A percentile compares a stretch with the other conserved stretches of the same genome.
Evolutionary conservation across 2,113 vertebrate species (phyloP).

Genomic region (Nicator chloris): DNA sequence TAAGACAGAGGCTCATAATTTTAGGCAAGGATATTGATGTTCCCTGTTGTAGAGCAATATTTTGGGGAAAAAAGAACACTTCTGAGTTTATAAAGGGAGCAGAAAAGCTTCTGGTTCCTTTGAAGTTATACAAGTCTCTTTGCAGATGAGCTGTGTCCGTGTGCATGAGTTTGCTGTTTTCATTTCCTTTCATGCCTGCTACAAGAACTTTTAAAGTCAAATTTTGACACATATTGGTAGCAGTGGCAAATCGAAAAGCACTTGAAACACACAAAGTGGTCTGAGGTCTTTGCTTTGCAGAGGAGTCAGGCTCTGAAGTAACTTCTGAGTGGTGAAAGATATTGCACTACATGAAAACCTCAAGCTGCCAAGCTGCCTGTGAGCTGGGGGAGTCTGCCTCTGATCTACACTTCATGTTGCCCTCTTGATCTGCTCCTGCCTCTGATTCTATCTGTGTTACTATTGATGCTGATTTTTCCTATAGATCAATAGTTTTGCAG

Average conservation of each 20-base stretch:
- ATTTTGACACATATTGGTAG: background rate
- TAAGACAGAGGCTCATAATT: background rate
- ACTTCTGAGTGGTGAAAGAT: background rate
- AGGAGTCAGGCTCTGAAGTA: background rate
- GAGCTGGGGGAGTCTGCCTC: background rate
- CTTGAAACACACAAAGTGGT: background rate
- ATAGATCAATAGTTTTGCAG: background rate
- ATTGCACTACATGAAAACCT: background rate
- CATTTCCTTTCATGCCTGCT: background rate
- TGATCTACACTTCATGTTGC: background rate
- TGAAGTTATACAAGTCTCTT: background rate
- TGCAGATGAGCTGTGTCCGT: background rate
- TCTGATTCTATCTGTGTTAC: background rate
- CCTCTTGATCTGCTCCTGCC: background rate
- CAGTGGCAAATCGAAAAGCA: background rate
- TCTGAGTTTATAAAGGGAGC: background rate
- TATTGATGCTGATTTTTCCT: background rate
- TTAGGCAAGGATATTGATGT: background rate
- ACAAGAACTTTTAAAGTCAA: background rate
- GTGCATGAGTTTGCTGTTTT: background rate
- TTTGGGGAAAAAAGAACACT: background rate
- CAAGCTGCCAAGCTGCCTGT: background rate
- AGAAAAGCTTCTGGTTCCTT: background rate
- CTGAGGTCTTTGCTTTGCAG: background rate
- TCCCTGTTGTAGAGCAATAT: background rate